Base-by-base conservation (phyloP, 30 jellyfish, hydroid and myxozoan genomes). In the Pseudorhiza aurosa region DNA sequence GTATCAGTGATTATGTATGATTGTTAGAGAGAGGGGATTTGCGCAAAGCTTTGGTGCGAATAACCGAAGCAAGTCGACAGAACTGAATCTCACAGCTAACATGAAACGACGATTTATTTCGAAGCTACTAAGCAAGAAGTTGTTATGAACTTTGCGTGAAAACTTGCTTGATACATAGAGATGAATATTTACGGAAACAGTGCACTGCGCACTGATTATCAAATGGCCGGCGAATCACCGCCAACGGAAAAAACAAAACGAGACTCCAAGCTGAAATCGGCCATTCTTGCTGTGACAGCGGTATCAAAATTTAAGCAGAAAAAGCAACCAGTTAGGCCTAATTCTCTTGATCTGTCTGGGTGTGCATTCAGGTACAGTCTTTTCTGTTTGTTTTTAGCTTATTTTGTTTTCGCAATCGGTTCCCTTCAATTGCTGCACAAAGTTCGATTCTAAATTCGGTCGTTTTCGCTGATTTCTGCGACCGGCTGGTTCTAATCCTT, bases 211-310 rank as follows among this genome's bases (percentile, higher is more conserved):
- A n/a, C n/a, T n/a, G n/a, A n/a, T n/a, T n/a, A n/a, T n/a, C 33
- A 36, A 53, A 21, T 15, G 36, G 67, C 9, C 14, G 9, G 18
- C 33, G 58, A 31, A 18, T 77, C 82, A 31, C 89, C 89, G 82
- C 81, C n/a, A 10, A 17, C 76, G 73, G 89, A 77, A 19, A 31
- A 31, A 45, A 49, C 51, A n/a, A 74, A 56, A 24, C 32, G 40
- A 6, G 87, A 74, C 10, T 60, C 82, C 32, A 60, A 26, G 50
- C 44, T 77, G 7, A 77, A 45, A 45, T 59, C 89, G 1, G 71
- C 77, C 7, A 35, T 77, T 18, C 81, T 59, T 24, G 89, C 77
- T n/a, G 89, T 67, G 11, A 50, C 82, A 37, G 89, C 89, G 17
- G 82, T 77, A 4, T 64, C 89, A 4, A 77, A 55, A 50, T 51